Evolutionary conservation across 2,888 invertebrate genomes (phyloP), one percentile per base, ranked within the genome.

Genomic region (Caenorhabditis wallacei): DNA sequence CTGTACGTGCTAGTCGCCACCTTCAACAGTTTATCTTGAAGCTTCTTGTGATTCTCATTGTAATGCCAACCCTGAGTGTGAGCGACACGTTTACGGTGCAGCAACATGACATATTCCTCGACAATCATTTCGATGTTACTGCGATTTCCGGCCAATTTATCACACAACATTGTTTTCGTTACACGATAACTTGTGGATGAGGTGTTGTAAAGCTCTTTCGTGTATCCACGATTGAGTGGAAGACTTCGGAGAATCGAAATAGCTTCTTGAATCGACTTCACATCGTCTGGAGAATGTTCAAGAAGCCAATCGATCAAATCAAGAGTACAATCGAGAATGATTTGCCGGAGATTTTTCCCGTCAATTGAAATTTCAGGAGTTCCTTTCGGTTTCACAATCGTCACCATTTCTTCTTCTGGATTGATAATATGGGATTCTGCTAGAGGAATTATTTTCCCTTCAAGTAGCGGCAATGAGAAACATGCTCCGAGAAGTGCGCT

Each of bases 1-100:
- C 95, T 94, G 90, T 95, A 95, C 88, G 94, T 94, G 88, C 95
- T 95, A 35, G 94, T 94, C 2, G 94, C 93, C 56, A 95, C 92
- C 70, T 93, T 93, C 66, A 95, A 93, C 35, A 96, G 91, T 91
- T 95, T 94, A 24, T 94, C 90, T 90, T 95, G 92, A 71, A 95
- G 94, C 30, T 92, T 92, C 78, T 93, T 92, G 91, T 95, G 95
- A 1, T 94, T 94, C 69, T 93, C 92, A 0, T 95, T 95, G 85
- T 95, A 93, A 22, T 86, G 85, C 68, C 92, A 90, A 18, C 90
- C 90, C 51, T 89, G 89, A 46, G 90, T 88, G 66, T 92, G 91
- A 53, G 92, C 85, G 22, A 92, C 86, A n/a, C 93, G 90, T 86
- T 92, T 87, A 93, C 93, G 86, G 64, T 87, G 86, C 20, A 80